Evolutionary conservation across 2,797 vertebrate genomes (phyloP).

Genomic region (Channa striata): DNA sequence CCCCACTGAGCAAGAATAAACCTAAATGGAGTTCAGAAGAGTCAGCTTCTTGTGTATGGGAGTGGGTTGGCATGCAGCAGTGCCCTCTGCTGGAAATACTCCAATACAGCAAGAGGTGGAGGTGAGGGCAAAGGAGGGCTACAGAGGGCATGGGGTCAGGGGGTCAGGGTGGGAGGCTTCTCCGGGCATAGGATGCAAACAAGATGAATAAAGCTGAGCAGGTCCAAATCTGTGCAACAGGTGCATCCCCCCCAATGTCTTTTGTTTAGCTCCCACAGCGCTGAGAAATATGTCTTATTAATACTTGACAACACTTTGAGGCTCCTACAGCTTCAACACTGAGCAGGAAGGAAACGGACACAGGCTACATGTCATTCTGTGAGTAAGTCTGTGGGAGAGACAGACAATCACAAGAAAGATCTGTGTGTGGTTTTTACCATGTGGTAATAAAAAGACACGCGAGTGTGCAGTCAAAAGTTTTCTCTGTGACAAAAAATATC

Average conservation of each 20-base stretch:
- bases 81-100: conserved; percentile 70
- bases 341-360: conserved; percentile 23
- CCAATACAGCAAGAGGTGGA: conserved; percentile 26
- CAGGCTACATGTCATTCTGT: not conserved
- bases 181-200: conserved; percentile 7
- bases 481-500: too few species aligned
- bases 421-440: not conserved
- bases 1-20: not conserved
- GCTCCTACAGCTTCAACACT: conserved; percentile 11
- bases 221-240: conserved; percentile 11
- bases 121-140: not conserved
- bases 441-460: not conserved
- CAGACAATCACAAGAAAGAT: conserved; percentile 11
- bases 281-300: conserved; percentile 26
- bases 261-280: conserved; percentile 32
- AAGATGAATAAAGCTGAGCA: conserved; percentile 8
- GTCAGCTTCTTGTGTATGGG: not conserved
- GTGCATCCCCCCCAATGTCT: conserved; percentile 25
- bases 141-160: conserved; percentile 8
- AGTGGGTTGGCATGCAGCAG: conserved; percentile 26
- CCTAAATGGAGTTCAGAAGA: conserved; percentile 19
- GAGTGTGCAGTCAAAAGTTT: too few species aligned
- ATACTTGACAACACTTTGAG: conserved; percentile 14
- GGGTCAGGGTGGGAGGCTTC: not conserved
- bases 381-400: not conserved